These are phyloP conservation scores for Tiphia femorata DNA, from an alignment of 2,888 invertebrate species.

Conservation along the genomic window DNA sequence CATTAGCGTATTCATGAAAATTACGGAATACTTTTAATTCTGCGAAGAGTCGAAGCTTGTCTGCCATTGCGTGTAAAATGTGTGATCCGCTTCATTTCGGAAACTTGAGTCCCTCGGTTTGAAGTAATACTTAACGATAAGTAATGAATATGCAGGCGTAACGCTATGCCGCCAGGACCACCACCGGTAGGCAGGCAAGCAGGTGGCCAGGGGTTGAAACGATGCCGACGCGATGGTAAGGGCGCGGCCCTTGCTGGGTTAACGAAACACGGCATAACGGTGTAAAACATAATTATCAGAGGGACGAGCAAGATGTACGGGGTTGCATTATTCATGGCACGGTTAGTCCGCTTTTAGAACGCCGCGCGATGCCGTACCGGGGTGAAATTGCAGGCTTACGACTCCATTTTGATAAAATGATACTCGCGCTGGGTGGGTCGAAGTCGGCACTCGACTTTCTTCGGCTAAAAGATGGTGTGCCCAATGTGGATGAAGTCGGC, in stretches of 20 bases:
- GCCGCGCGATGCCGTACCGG: constrained; percentile 38
- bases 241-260: constrained; percentile 51
- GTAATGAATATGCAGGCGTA: constrained; percentile 63
- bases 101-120: constrained; percentile 18
- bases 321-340: constrained; percentile 62
- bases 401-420: constrained; percentile 37
- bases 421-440: constrained; percentile 13
- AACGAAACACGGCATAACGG: constrained; percentile 64
- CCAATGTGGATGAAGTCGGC: not conserved
- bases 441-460: constrained; percentile 12
- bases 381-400: constrained; percentile 54
- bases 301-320: constrained; percentile 58
- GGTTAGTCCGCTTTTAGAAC: constrained; percentile 58
- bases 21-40: not conserved
- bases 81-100: not conserved
- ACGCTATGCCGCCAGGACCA: no score
- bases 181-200: no score
- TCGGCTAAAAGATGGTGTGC: no score
- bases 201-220: no score
- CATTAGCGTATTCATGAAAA: no score
- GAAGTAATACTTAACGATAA: constrained; percentile 56
- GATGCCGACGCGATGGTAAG: constrained; percentile 49
- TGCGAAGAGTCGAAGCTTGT: not conserved
- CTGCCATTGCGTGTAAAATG: not conserved
- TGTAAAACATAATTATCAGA: constrained; percentile 66